A percentile compares a stretch with the other conserved stretches of the same genome.
phyloP scores from a whole-genome alignment of 53 echinoderm and acorn worm species.

The Antedon mediterranea region DNA sequence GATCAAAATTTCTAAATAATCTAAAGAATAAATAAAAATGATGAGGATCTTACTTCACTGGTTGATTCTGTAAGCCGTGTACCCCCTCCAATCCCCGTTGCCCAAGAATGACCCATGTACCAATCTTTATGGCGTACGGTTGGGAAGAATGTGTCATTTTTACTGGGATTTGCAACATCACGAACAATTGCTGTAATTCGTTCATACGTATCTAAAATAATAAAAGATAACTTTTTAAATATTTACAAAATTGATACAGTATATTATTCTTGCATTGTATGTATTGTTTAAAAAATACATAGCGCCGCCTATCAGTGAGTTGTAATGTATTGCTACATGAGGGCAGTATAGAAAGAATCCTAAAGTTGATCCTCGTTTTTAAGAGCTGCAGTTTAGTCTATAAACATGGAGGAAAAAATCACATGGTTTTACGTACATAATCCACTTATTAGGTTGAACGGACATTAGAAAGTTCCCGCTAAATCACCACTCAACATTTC shows the following conservation, averaged over 20 bases:
- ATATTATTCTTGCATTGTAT: neutral
- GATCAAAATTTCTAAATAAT: no score
- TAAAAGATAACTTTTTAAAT: neutral
- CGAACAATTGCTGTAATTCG: constrained; percentile 67
- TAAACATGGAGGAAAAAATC: no score
- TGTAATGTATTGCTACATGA: neutral
- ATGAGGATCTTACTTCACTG: constrained; percentile 62
- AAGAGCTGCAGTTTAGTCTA: no score
- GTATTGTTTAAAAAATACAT: neutral
- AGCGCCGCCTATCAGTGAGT: no score
- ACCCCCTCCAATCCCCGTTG: constrained; percentile 66
- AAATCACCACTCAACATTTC: no score
- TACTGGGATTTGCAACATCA: constrained; percentile 60
- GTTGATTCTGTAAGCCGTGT: constrained; percentile 53
- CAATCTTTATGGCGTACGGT: constrained; percentile 73
- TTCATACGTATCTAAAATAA: constrained; percentile 62
- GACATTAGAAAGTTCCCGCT: no score
- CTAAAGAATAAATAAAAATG: no score
- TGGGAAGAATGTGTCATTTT: constrained; percentile 45
- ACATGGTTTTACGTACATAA: no score
- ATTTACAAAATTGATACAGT: neutral
- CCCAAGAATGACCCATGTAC: constrained; percentile 73
- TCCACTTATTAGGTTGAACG: no score
- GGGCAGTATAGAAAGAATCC: no score
- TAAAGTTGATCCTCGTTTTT: no score